These are phyloP conservation scores for Drymonia ruficornis DNA, from an alignment of 2,888 invertebrate species.

Conservation along the genomic window DNA sequence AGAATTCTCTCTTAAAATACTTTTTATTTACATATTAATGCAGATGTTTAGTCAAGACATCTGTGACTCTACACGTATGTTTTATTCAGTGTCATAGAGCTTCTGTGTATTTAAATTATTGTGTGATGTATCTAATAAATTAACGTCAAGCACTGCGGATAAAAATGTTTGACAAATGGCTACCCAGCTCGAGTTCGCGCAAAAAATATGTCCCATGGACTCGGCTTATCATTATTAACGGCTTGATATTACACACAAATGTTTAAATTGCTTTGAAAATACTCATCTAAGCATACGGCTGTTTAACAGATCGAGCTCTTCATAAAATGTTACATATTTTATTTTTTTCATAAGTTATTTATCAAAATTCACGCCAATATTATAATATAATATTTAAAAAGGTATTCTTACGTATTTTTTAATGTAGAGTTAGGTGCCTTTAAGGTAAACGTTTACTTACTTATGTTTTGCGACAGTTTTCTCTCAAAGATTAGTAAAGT, in stretches of 20 bases:
- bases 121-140: neutral
- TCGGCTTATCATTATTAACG: conserved; percentile 1
- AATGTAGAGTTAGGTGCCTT: neutral
- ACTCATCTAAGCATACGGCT: neutral
- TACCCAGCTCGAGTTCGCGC: conserved; percentile 1
- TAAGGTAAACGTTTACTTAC: no score
- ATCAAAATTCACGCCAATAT: no score
- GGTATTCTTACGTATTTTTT: neutral
- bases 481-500: no score
- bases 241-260: conserved; percentile 16
- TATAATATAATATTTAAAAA: no score
- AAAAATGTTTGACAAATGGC: conserved; percentile 5
- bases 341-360: neutral
- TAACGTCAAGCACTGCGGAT: neutral
- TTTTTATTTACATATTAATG: no score
- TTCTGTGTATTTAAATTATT: neutral
- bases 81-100: no score
- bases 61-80: no score
- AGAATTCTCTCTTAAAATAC: no score
- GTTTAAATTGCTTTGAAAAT: conserved; percentile 6
- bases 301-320: neutral
- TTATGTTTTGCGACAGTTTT: no score
- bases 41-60: no score
- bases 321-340: no score
- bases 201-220: conserved; percentile 2